A percentile compares a stretch with the other conserved stretches of the same genome.
phyloP scores from a whole-genome alignment of 2,797 vertebrate genomes.

The Chelon labrosus region DNA sequence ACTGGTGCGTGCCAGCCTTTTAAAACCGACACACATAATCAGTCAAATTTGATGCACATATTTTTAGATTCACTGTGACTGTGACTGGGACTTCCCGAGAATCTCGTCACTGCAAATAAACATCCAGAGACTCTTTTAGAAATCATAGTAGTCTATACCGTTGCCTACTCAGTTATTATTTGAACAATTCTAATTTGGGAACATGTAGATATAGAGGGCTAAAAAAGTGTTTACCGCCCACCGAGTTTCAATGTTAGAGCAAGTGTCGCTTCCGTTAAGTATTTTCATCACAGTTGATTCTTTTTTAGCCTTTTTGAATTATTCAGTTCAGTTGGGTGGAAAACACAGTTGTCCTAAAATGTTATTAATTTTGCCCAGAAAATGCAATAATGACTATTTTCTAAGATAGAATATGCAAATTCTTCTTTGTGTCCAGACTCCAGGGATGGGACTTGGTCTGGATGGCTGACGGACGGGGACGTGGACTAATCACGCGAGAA shows the following conservation, averaged over 20 bases:
- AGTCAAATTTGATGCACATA: neutral
- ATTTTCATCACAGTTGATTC: no score
- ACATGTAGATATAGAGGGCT: no score
- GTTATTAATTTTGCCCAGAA: no score
- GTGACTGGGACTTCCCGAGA: neutral
- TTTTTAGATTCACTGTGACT: neutral
- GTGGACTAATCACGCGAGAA: slow-evolving; percentile 61
- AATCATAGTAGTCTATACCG: neutral
- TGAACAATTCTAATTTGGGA: no score
- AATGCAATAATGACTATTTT: no score
- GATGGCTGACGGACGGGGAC: slow-evolving; percentile 70
- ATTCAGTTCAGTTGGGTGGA: neutral
- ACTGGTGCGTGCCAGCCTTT: no score
- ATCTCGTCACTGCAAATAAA: neutral
- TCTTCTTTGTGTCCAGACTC: slow-evolving; percentile 40
- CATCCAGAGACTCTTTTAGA: neutral
- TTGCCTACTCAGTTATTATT: no score
- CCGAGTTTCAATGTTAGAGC: no score
- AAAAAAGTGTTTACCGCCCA: no score
- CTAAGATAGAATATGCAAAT: neutral
- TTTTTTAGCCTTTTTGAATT: neutral
- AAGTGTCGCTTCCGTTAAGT: no score
- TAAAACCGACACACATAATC: neutral
- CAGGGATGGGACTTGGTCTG: slow-evolving; percentile 55
- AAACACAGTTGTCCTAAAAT: neutral